Conservation (phyloP, 2,888 invertebrate species). For the Steinernema hermaphroditum region DNA sequence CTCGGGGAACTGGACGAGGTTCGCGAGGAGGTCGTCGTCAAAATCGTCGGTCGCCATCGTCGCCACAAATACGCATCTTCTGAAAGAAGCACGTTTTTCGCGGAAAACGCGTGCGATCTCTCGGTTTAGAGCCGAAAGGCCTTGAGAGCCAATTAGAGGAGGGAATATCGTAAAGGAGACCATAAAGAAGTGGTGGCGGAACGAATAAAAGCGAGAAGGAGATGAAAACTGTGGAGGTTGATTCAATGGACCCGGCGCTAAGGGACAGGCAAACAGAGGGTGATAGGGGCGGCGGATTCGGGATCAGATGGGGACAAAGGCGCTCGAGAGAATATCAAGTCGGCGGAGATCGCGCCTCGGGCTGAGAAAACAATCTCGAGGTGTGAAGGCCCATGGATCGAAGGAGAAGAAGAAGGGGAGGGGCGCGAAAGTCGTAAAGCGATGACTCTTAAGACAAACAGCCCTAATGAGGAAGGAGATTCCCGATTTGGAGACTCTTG, state of each 20-base stretch:
- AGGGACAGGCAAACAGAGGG: background rate
- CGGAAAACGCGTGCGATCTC: background rate
- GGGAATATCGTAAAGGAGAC: background rate
- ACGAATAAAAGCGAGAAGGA: background rate
- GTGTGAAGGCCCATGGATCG: no score
- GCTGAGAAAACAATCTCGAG: no score
- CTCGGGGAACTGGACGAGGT: constrained; percentile 18
- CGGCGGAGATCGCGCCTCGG: no score
- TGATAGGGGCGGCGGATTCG: background rate
- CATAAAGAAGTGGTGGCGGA: background rate
- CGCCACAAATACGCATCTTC: constrained; percentile 20
- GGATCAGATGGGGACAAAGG: background rate
- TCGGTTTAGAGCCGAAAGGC: constrained; percentile 17
- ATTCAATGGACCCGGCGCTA: background rate
- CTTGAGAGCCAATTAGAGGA: constrained; percentile 14
- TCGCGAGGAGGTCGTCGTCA: constrained; percentile 19
- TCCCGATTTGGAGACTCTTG: no score
- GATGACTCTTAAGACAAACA: no score
- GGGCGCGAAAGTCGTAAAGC: no score
- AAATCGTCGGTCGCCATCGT: constrained; percentile 9
- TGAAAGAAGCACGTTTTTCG: background rate
- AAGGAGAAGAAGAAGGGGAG: no score
- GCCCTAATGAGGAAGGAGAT: no score
- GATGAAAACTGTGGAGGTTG: background rate
- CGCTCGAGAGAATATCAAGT: no score